These are phyloP conservation scores for Paraplagusia blochii DNA, from an alignment of 2,113 vertebrate genomes.

Conservation along the genomic window DNA sequence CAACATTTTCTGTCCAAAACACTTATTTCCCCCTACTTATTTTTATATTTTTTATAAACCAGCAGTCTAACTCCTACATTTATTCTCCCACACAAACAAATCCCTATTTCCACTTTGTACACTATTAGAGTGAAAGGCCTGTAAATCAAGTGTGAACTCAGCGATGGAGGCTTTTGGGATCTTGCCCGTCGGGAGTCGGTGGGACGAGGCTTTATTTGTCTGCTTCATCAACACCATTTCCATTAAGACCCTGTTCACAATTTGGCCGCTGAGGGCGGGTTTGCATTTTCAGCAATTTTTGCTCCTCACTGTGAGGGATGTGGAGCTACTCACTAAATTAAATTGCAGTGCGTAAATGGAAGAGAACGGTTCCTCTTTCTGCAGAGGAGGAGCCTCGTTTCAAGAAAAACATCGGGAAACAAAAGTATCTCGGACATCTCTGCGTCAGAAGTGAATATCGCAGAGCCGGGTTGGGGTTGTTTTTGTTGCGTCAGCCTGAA, in stretches of 20 bases:
- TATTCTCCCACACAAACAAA: background rate
- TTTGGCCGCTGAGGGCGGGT: constrained; percentile 18
- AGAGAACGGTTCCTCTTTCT: background rate
- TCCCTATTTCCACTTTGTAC: constrained; percentile 3
- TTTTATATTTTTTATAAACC: too few species aligned
- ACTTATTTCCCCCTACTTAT: too few species aligned
- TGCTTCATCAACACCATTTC: constrained; percentile 30
- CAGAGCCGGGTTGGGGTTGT: constrained; percentile 8
- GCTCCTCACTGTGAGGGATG: background rate
- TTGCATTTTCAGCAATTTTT: constrained; percentile 36
- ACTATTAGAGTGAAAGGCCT: background rate
- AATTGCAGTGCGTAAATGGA: constrained; percentile 14
- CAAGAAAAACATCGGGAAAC: background rate
- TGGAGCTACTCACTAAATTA: constrained; percentile 31
- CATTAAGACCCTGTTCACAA: constrained; percentile 36
- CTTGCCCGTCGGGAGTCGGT: constrained; percentile 3
- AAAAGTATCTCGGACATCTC: background rate
- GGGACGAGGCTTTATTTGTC: constrained; percentile 32
- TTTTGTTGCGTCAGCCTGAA: constrained; percentile 42
- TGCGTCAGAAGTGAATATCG: background rate
- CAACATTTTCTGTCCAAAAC: background rate
- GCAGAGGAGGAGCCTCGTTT: background rate
- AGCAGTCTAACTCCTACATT: background rate
- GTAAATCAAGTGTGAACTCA: constrained; percentile 6
- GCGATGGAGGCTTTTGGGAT: constrained; percentile 6